Base-by-base conservation (phyloP, 2,888 invertebrate genomes). In the Epirrita christyi region DNA sequence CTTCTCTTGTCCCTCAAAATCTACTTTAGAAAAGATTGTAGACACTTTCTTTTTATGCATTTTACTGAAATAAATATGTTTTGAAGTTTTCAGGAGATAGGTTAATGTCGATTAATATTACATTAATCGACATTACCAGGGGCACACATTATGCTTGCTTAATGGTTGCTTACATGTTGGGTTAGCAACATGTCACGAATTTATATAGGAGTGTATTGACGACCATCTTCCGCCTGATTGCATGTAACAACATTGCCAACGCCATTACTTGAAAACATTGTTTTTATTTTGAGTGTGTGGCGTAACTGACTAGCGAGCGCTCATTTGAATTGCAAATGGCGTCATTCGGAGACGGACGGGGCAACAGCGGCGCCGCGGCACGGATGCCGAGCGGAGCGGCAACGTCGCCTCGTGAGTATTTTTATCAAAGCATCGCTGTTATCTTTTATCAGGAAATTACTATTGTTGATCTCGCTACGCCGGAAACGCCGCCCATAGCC, bases 291-390 rank as follows among this genome's bases (percentile, higher is more conserved):
- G 86, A 83, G 74, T 78, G 80, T 80, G 81, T 85, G 83, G 80
- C 83, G 84, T 83, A 85, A 78, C 78, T 70, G 21, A 29, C 29
- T 32, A 72, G 74, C 75, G 76, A 67, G 73, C 68, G 72, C 78
- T 78, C 81, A 84, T 82, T 78, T 79, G 78, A 85, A 85, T 85
- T 87, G 87, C 86, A 88, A 88, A 88, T 88, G 86, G 86, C 85
- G 76, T 76, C 72, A 54, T 54, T 47, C 67, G 67, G 68, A 73
- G 68, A 74, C 41, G 68, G 68, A 74, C 41, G 68, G 74, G 83
- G 85, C 86, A 87, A 85, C 88, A 75, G 72, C 78, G 83, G 85
- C 86, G 86, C 84, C 88, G 75, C 72, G 77, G 85, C 83, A 61
- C 65, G 60, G 57, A 50, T 63, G 46, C 54, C 49, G 60, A 13